Evolutionary conservation across 1,140 invertebrate genomes (phyloP).

Genomic region (Dreissena rostriformis): DNA sequence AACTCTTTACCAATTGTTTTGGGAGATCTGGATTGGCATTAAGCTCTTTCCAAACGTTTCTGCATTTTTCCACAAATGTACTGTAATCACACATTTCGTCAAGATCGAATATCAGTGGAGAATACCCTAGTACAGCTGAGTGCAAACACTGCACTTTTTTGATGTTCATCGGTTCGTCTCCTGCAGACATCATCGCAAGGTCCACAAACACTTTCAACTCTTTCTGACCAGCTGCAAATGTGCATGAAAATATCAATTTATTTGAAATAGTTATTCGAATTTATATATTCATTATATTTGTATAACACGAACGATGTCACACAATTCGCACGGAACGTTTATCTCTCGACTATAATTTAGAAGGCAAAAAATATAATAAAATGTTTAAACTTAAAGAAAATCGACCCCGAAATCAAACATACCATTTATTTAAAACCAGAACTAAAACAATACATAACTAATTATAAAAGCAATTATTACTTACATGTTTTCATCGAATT

Average conservation of each 20-base stretch:
- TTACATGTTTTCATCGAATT: slow-evolving; percentile 63
- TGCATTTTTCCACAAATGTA: slow-evolving; percentile 67
- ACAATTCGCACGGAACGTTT: not conserved
- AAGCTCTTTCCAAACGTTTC: slow-evolving; percentile 70
- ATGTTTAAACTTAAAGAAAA: no score
- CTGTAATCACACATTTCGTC: slow-evolving; percentile 56
- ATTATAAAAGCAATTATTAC: not conserved
- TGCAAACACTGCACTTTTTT: slow-evolving; percentile 72
- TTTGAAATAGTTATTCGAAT: not conserved
- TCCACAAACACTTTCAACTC: slow-evolving; percentile 79
- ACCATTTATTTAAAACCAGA: not conserved
- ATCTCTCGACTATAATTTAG: not conserved
- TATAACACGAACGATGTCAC: not conserved
- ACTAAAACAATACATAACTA: not conserved
- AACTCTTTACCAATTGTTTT: slow-evolving; percentile 68
- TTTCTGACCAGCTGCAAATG: slow-evolving; percentile 63
- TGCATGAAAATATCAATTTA: not conserved
- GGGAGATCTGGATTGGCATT: slow-evolving; percentile 66
- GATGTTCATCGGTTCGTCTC: slow-evolving; percentile 72
- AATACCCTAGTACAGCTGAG: slow-evolving; percentile 74
- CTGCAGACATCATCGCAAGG: slow-evolving; percentile 76
- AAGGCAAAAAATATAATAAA: no score
- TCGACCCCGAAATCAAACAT: not conserved
- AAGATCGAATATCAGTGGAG: slow-evolving; percentile 76
- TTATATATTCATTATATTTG: not conserved